These are phyloP conservation scores for Porites divaricata DNA, from an alignment of 92 coral and sea anemone species.

Conservation along the genomic window DNA sequence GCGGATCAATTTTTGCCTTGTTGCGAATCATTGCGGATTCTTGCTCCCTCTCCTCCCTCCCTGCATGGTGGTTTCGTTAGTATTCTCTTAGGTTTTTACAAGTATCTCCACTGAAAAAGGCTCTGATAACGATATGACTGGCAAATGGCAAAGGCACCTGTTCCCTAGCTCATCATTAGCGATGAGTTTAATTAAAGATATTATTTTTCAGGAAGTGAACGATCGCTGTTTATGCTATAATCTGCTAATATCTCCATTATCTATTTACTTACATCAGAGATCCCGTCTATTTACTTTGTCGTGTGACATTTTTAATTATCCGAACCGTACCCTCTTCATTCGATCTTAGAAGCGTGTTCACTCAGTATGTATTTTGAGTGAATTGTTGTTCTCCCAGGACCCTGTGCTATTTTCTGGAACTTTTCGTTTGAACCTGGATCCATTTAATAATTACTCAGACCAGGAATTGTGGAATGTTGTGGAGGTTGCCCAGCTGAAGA, in stretches of 20 bases:
- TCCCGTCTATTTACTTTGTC: not conserved
- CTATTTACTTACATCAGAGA: not conserved
- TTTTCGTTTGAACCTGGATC: slow-evolving; percentile 86
- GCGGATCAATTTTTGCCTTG: too few relatives aligned
- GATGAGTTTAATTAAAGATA: too few relatives aligned
- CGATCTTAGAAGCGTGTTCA: too few relatives aligned
- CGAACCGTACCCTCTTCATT: not conserved
- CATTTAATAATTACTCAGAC: slow-evolving; percentile 77
- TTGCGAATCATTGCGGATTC: too few relatives aligned
- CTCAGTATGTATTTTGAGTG: not conserved
- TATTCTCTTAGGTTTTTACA: too few relatives aligned
- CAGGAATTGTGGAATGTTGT: slow-evolving; percentile 84
- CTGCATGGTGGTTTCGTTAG: too few relatives aligned
- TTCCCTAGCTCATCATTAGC: too few relatives aligned
- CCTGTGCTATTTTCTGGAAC: slow-evolving; percentile 89
- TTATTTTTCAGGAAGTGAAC: too few relatives aligned
- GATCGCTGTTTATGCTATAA: not conserved
- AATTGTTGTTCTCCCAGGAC: slow-evolving; percentile 59
- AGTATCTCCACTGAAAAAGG: too few relatives aligned
- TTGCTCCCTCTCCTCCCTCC: too few relatives aligned
- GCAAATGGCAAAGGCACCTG: too few relatives aligned
- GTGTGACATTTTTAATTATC: not conserved
- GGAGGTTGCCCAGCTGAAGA: slow-evolving; percentile 82
- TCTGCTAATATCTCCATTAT: not conserved
- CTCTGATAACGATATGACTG: too few relatives aligned